Percentiles rank a stretch among this genome's conserved stretches.
phyloP scores from a whole-genome alignment of 1,140 invertebrate species.

The Phortica variegata region DNA sequence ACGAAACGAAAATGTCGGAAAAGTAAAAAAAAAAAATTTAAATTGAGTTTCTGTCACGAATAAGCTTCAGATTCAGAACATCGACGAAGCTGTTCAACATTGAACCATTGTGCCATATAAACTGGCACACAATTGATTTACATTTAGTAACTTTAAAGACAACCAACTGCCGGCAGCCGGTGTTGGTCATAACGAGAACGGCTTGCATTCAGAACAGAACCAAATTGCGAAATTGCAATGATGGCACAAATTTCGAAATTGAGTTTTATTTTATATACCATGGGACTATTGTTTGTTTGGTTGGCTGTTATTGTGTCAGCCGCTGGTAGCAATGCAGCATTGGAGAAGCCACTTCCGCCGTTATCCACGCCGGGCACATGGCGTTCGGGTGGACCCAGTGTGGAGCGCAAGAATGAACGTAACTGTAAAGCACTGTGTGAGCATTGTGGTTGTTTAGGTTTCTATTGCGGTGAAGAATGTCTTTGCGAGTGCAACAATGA shows the following conservation, averaged over 20 bases:
- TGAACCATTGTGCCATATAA: too few species aligned
- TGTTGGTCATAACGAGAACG: too few species aligned
- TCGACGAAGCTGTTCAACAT: constrained; percentile 24
- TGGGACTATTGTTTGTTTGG: constrained; percentile 26
- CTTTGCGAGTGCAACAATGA: constrained; percentile 54
- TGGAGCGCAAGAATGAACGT: constrained; percentile 30
- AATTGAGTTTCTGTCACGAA: neutral
- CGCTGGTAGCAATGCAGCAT: neutral
- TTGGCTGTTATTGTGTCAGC: constrained; percentile 7
- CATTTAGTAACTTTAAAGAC: too few species aligned
- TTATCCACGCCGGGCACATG: constrained; percentile 5
- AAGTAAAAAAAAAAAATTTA: too few species aligned
- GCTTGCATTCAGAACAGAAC: too few species aligned
- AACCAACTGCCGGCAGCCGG: too few species aligned
- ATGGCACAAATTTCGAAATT: too few species aligned
- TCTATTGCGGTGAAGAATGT: constrained; percentile 55
- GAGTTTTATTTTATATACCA: too few species aligned
- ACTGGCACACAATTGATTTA: too few species aligned
- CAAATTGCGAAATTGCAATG: too few species aligned
- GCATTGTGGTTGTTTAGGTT: constrained; percentile 49
- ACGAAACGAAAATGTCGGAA: neutral
- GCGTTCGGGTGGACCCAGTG: constrained; percentile 23
- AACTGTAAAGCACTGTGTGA: constrained; percentile 50
- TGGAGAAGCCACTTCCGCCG: neutral
- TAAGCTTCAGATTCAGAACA: constrained; percentile 33